phyloP scores from a whole-genome alignment of 2,797 vertebrate species.

The Columba guinea region DNA sequence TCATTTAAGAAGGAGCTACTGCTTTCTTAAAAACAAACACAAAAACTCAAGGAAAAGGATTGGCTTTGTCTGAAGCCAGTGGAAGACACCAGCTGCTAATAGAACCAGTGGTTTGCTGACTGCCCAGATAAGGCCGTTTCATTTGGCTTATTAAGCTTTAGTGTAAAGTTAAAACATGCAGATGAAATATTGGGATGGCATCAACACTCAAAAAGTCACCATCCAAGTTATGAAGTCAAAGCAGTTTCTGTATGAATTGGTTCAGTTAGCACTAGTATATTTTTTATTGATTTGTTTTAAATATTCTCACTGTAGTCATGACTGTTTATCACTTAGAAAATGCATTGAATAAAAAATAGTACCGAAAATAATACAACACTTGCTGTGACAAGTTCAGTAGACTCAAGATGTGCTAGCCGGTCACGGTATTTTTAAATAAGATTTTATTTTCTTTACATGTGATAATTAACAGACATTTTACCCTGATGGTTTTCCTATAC shows the following conservation, averaged over 20 bases:
- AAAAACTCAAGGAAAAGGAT: background rate
- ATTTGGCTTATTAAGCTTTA: background rate
- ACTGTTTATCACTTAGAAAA: background rate
- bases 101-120: background rate
- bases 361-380: background rate
- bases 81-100: background rate
- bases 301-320: background rate
- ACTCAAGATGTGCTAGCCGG: background rate
- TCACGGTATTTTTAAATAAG: background rate
- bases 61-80: background rate
- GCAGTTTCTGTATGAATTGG: background rate
- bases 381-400: background rate
- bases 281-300: background rate
- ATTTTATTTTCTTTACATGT: conserved; percentile 22
- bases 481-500: background rate
- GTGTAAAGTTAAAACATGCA: background rate
- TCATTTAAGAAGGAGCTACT: background rate
- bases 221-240: background rate
- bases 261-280: background rate
- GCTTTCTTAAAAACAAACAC: background rate
- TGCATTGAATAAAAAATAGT: background rate
- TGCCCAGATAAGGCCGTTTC: background rate
- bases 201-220: background rate
- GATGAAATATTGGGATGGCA: background rate
- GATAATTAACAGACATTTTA: conserved; percentile 16